Base-by-base conservation (phyloP, 2,888 invertebrate species). In the Seira musarum region DNA sequence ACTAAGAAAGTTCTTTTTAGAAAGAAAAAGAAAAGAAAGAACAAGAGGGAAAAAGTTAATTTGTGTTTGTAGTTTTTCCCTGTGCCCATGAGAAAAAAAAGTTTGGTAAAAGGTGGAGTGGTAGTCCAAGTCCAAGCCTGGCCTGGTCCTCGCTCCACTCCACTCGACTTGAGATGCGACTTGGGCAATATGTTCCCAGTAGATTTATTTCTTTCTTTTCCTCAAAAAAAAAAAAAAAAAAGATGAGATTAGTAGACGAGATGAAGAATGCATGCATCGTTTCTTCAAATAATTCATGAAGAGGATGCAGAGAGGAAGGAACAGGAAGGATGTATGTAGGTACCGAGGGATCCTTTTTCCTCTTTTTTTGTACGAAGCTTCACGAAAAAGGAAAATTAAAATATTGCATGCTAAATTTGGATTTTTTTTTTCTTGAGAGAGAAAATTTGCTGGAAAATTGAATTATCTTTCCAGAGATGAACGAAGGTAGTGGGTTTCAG, bases 11-110 rank as follows among this genome's bases (percentile, higher is more conserved):
- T 60, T 49, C 8, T 30, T 53, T 60, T 21, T 13, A 21, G 60
- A 21, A 60, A 21, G 21, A 21, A 21, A 60, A 21, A 22, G 60
- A 60, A 13, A 53, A 17, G 30, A 30, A 35, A 35, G 21, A 35
- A 67, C 19, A 64, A 64, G 24, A 30, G 30, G 15, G 30, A 21
- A 66, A 69, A 69, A 67, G 67, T 67, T 67, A 46, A 60, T 60
- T 60, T 60, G 60, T 60, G 60, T 60, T 19, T 60, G n/a, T n/a
- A n/a, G n/a, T n/a, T n/a, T n/a, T 60, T 3, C 10, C 5, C 19
- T 22, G 67, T 67, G 67, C 22, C 17, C 40, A 13, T 17, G 22
- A 35, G 46, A 35, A 40, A 66, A 17, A 63, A 65, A 65, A 35
- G 25, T 65, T 67, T 46, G 46, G 46, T 40, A 17, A 67, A 21